These are phyloP conservation scores for Epinotia ramella DNA, from an alignment of 2,888 invertebrate species.

Conservation along the genomic window DNA sequence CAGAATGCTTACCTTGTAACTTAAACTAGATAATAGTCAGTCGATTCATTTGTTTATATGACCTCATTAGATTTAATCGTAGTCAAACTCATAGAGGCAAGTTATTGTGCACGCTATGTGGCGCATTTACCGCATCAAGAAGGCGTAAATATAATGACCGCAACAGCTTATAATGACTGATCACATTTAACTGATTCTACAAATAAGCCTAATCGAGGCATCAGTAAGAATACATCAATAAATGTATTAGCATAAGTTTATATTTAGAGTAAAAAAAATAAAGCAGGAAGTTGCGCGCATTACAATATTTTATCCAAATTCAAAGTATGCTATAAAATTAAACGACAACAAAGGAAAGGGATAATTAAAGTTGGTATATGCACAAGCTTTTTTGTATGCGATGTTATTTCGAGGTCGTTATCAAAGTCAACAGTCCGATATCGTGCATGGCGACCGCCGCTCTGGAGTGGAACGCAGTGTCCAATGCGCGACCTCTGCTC, in stretches of 20 bases:
- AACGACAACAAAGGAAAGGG: slow-evolving; percentile 11
- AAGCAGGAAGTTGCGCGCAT: slow-evolving; percentile 4
- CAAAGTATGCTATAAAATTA: background rate
- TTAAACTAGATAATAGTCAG: slow-evolving; percentile 19
- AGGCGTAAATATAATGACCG: background rate
- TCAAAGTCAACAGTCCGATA: slow-evolving; percentile 39
- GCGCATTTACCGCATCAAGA: background rate
- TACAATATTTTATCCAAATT: background rate
- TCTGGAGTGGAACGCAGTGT: slow-evolving; percentile 27
- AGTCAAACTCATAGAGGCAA: background rate
- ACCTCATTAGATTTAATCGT: slow-evolving; percentile 24
- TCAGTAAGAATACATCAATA: background rate
- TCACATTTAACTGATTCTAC: too few species aligned
- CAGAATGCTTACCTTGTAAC: slow-evolving; percentile 35
- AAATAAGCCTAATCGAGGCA: too few species aligned
- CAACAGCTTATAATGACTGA: background rate
- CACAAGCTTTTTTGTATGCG: slow-evolving; percentile 20
- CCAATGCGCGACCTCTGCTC: slow-evolving; percentile 35
- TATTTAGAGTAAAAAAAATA: too few species aligned
- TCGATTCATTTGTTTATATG: slow-evolving; percentile 29
- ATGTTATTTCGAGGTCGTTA: slow-evolving; percentile 26
- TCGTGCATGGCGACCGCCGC: slow-evolving; percentile 34
- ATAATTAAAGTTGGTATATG: slow-evolving; percentile 5
- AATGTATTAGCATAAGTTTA: too few species aligned
- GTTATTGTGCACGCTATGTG: slow-evolving; percentile 5